phyloP scores from a whole-genome alignment of 2,113 vertebrate species.

The Hippocampus abdominalis region DNA sequence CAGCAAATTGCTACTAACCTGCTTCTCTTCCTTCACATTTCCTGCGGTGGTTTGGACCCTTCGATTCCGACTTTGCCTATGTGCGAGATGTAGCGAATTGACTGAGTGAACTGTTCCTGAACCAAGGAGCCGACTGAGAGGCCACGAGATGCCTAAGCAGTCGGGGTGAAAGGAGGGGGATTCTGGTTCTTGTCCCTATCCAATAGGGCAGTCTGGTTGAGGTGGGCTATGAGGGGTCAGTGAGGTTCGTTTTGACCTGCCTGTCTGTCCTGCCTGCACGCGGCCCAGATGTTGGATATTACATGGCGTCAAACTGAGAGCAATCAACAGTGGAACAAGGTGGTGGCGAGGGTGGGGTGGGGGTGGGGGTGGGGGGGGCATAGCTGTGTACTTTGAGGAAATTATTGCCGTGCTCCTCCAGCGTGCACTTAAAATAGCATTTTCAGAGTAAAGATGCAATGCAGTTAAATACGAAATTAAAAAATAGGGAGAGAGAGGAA shows the following conservation, averaged over 20 bases:
- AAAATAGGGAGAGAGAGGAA: too few relatives aligned
- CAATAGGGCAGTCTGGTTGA: constrained; percentile 34
- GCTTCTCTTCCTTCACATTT: not conserved
- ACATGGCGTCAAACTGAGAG: constrained; percentile 56
- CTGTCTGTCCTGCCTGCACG: constrained; percentile 30
- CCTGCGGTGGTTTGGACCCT: not conserved
- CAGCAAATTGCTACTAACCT: not conserved
- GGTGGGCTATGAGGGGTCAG: constrained; percentile 30
- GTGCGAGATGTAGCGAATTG: constrained; percentile 16
- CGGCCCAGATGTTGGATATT: constrained; percentile 62
- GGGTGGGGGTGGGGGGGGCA: constrained; percentile 5
- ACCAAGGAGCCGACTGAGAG: constrained; percentile 45
- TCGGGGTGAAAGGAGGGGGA: constrained; percentile 8
- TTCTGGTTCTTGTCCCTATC: constrained; percentile 50
- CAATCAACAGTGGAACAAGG: constrained; percentile 42
- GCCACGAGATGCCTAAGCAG: constrained; percentile 19
- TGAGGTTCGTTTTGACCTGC: constrained; percentile 39
- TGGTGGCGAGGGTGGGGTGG: constrained; percentile 5
- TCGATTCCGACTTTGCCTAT: constrained; percentile 2
- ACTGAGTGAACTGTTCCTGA: constrained; percentile 53
- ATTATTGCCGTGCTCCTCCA: not conserved
- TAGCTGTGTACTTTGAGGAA: not conserved
- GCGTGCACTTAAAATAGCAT: too few relatives aligned
- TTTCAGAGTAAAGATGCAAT: not conserved
- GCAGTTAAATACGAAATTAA: not conserved